These are phyloP conservation scores for Tipula vernalis DNA, from an alignment of 2,888 invertebrate genomes.

Conservation along the genomic window DNA sequence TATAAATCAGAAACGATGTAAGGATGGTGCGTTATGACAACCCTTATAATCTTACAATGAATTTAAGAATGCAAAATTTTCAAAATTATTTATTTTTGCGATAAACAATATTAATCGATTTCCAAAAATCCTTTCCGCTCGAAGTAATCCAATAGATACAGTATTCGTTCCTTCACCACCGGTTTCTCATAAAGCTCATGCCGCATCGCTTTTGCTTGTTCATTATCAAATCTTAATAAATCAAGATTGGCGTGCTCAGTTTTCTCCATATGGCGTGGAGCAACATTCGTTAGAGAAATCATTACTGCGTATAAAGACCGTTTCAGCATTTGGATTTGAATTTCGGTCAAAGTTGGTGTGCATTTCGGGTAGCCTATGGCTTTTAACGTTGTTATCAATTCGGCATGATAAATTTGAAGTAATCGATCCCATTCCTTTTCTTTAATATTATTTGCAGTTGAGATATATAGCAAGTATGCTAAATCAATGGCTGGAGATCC, in stretches of 20 bases:
- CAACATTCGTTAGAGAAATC: neutral
- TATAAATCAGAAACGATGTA: no score
- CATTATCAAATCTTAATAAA: neutral
- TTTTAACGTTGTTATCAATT: neutral
- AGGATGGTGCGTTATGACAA: no score
- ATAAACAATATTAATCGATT: neutral
- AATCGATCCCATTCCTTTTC: neutral
- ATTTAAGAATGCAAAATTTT: no score
- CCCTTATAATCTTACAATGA: no score
- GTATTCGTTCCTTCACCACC: neutral
- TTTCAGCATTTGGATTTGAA: neutral
- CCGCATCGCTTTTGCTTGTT: neutral
- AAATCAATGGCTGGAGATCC: conserved; percentile 8
- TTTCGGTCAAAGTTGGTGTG: neutral
- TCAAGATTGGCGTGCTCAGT: neutral
- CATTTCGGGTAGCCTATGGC: neutral
- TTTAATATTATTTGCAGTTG: neutral
- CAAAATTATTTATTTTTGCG: no score
- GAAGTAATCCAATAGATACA: neutral
- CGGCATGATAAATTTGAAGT: neutral
- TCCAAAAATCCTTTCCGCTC: neutral
- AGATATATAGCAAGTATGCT: neutral
- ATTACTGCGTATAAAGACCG: neutral
- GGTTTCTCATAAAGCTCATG: neutral
- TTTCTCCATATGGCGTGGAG: neutral